phyloP scores from a whole-genome alignment of 2,888 invertebrate species.

The Lycaena phlaeas region DNA sequence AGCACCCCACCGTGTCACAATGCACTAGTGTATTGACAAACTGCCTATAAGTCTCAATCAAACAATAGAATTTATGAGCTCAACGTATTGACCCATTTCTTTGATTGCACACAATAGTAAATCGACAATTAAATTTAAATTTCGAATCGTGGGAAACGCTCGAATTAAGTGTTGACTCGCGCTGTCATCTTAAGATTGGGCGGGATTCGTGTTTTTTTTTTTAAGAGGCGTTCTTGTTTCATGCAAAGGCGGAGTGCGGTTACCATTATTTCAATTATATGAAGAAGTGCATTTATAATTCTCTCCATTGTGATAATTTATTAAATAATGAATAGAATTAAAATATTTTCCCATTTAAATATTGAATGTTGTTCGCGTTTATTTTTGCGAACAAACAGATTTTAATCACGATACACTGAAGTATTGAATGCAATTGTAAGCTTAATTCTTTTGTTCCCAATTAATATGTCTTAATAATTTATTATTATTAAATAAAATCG shows the following conservation, averaged over 20 bases:
- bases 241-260: slow-evolving; percentile 38
- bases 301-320: slow-evolving; percentile 17
- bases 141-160: slow-evolving; percentile 58
- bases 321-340: slow-evolving; percentile 8
- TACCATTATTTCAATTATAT: slow-evolving; percentile 35
- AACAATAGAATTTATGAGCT: slow-evolving; percentile 55
- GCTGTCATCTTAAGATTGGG: slow-evolving; percentile 50
- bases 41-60: slow-evolving; percentile 67
- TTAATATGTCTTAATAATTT: too few relatives aligned
- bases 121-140: slow-evolving; percentile 66
- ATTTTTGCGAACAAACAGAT: not conserved
- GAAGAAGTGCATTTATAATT: slow-evolving; percentile 18
- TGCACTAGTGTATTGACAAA: slow-evolving; percentile 56
- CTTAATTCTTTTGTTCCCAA: too few relatives aligned
- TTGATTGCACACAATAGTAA: slow-evolving; percentile 53
- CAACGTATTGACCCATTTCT: slow-evolving; percentile 67
- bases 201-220: slow-evolving; percentile 43
- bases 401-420: not conserved
- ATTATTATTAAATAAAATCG: too few relatives aligned
- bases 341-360: not conserved
- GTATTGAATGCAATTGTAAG: too few relatives aligned
- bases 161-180: slow-evolving; percentile 58
- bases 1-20: slow-evolving; percentile 44
- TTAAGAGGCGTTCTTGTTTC: slow-evolving; percentile 30
- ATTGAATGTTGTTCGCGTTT: not conserved